phyloP scores from a whole-genome alignment of 1,140 invertebrate species.

The Trigoniulus corallinus region DNA sequence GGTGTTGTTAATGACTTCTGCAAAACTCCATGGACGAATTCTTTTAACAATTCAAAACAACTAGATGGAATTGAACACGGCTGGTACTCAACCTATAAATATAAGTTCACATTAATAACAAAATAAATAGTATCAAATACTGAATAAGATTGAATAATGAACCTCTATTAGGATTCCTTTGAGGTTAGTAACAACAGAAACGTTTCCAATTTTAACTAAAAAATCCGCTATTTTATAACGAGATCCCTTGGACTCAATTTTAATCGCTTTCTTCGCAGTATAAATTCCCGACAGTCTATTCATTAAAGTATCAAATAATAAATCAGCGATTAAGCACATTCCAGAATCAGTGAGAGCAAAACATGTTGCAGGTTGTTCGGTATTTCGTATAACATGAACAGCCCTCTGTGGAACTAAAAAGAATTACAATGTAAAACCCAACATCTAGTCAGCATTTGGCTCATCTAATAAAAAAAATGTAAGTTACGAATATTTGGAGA shows the following conservation, averaged over 20 bases:
- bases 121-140: neutral
- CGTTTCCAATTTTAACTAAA: constrained; percentile 79
- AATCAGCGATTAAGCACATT: constrained; percentile 64
- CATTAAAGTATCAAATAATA: constrained; percentile 78
- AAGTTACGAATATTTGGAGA: constrained; percentile 29
- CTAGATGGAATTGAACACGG: constrained; percentile 69
- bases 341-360: constrained; percentile 72
- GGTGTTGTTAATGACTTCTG: constrained; percentile 51
- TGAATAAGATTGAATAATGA: constrained; percentile 6
- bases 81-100: constrained; percentile 66
- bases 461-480: neutral
- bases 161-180: constrained; percentile 89
- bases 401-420: constrained; percentile 42
- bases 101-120: constrained; percentile 4
- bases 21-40: constrained; percentile 81
- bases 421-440: neutral
- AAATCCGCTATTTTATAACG: constrained; percentile 87
- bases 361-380: constrained; percentile 82
- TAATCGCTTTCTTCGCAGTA: constrained; percentile 58
- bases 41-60: constrained; percentile 81
- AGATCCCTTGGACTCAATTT: constrained; percentile 78
- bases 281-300: constrained; percentile 73
- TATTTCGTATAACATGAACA: constrained; percentile 83
- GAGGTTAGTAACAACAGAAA: constrained; percentile 80
- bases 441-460: no score